Evolutionary conservation across 92 coral and sea anemone species (phyloP).

Genomic region (Meandrina meandrites): DNA sequence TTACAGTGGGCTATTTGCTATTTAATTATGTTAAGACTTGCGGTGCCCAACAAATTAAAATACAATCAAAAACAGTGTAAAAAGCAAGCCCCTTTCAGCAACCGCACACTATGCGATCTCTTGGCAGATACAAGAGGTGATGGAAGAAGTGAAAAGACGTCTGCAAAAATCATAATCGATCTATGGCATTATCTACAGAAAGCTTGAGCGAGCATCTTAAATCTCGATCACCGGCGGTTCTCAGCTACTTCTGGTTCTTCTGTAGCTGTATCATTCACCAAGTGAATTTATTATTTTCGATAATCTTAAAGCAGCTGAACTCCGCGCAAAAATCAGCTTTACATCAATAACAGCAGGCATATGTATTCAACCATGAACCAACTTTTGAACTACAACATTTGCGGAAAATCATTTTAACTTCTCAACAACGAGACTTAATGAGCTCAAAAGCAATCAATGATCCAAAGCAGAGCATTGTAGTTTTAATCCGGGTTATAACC

Average conservation of each 20-base stretch:
- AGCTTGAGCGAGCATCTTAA: background rate
- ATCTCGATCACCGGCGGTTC: background rate
- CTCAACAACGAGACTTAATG: background rate
- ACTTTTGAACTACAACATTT: background rate
- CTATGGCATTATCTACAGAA: background rate
- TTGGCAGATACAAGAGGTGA: background rate
- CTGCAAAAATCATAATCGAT: background rate
- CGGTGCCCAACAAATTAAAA: constrained; percentile 37
- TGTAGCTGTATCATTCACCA: too few relatives aligned
- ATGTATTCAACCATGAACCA: background rate
- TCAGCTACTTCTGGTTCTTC: too few relatives aligned
- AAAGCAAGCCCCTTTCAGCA: constrained; percentile 5
- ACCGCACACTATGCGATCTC: background rate
- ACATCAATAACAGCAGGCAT: background rate
- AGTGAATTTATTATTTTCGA: background rate
- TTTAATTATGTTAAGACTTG: constrained; percentile 23
- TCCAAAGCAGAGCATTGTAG: background rate
- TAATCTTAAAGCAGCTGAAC: background rate
- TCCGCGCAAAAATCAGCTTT: background rate
- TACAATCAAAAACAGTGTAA: background rate
- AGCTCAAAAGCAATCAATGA: background rate
- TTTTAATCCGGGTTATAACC: background rate
- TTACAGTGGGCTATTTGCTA: background rate
- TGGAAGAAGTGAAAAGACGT: background rate
- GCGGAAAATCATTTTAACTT: background rate